Conservation (phyloP, 92 coral and sea anemone species). For the Zoanthus sansibaricus region DNA sequence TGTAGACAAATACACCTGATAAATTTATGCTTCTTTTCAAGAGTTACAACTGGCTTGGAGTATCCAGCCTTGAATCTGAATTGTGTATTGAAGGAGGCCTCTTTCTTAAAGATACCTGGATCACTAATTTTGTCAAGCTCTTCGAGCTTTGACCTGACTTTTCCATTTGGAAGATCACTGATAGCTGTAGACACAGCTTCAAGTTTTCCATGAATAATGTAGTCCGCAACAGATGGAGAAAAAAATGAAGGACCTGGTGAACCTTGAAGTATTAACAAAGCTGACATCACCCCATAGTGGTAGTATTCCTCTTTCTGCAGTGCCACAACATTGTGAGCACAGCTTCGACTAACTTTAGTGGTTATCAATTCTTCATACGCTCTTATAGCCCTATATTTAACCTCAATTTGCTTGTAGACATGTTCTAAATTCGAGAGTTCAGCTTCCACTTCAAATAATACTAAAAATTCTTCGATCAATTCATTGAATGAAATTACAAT, state of each 20-base stretch:
- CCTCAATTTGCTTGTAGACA: too few species aligned
- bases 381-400: too few species aligned
- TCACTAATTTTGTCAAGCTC: slow-evolving; percentile 59
- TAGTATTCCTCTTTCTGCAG: slow-evolving; percentile 67
- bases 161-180: slow-evolving; percentile 60
- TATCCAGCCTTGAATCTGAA: slow-evolving; percentile 67
- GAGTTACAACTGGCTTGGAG: slow-evolving; percentile 56
- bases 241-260: slow-evolving; percentile 74
- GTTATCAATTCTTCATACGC: too few species aligned
- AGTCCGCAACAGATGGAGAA: slow-evolving; percentile 63
- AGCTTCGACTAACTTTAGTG: slow-evolving; percentile 60
- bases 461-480: too few species aligned
- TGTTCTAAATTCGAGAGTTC: too few species aligned
- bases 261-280: slow-evolving; percentile 65
- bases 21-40: slow-evolving; percentile 65
- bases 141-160: slow-evolving; percentile 56
- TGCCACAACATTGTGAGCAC: slow-evolving; percentile 72
- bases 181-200: slow-evolving; percentile 60
- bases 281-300: slow-evolving; percentile 66
- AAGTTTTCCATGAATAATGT: slow-evolving; percentile 63
- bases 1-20: slow-evolving; percentile 68
- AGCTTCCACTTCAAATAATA: too few species aligned
- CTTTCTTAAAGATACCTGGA: slow-evolving; percentile 54
- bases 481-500: too few species aligned
- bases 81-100: slow-evolving; percentile 66